These are phyloP conservation scores for Sebastes cheni DNA, from an alignment of 2,797 vertebrate species.

Conservation along the genomic window DNA sequence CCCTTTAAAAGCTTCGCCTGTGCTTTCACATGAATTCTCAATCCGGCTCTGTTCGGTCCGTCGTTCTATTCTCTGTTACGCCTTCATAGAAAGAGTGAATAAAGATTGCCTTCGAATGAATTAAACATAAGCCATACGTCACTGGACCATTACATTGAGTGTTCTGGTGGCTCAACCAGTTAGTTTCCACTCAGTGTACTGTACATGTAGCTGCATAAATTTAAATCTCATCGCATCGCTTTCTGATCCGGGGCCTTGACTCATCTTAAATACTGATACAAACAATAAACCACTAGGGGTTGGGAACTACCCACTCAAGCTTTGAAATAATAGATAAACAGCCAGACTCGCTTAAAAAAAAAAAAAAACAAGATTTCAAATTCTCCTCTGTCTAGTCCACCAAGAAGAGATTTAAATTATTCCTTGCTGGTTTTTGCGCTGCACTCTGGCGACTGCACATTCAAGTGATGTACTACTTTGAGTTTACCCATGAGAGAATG, in stretches of 20 bases:
- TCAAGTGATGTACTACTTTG: slow-evolving; percentile 52
- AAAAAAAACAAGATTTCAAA: slow-evolving; percentile 37
- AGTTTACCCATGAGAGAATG: slow-evolving; percentile 66
- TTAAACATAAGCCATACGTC: slow-evolving; percentile 81
- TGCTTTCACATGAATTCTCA: slow-evolving; percentile 62
- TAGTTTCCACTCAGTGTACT: slow-evolving; percentile 71
- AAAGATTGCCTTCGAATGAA: slow-evolving; percentile 76
- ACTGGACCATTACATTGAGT: slow-evolving; percentile 76
- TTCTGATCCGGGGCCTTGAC: slow-evolving; percentile 45
- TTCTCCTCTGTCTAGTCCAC: slow-evolving; percentile 27
- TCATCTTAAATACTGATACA: slow-evolving; percentile 60
- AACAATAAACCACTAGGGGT: slow-evolving; percentile 48
- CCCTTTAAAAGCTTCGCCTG: slow-evolving; percentile 69
- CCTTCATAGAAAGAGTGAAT: slow-evolving; percentile 74
- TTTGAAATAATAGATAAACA: slow-evolving; percentile 66
- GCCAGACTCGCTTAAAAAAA: slow-evolving; percentile 11
- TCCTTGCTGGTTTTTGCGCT: slow-evolving; percentile 49
- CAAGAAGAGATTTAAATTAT: slow-evolving; percentile 61
- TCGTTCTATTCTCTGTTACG: slow-evolving; percentile 63
- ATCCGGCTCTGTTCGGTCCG: slow-evolving; percentile 40
- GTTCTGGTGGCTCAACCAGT: slow-evolving; percentile 71
- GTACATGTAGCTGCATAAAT: slow-evolving; percentile 71
- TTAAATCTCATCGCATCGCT: slow-evolving; percentile 64
- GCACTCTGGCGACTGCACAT: slow-evolving; percentile 45
- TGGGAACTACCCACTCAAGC: slow-evolving; percentile 46